These are phyloP conservation scores for Zele albiditarsus DNA, from an alignment of 2,888 invertebrate genomes.

Conservation along the genomic window DNA sequence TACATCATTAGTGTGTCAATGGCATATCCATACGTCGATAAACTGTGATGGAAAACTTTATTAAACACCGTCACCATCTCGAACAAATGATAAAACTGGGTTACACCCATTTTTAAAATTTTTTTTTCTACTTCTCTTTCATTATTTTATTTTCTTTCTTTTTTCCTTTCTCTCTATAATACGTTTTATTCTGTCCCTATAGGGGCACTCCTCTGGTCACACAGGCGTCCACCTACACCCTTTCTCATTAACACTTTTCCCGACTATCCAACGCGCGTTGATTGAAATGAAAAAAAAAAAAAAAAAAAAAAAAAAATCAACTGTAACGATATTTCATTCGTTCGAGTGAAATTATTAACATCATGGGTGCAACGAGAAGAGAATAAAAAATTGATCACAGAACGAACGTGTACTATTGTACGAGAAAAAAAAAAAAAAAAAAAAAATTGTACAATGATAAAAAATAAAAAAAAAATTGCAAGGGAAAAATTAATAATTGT, in stretches of 20 bases:
- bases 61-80: not conserved
- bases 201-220: not conserved
- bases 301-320: not conserved
- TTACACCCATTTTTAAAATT: slow-evolving; percentile 1
- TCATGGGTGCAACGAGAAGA: no score
- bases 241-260: slow-evolving; percentile 4
- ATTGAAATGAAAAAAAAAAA: not conserved
- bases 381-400: no score
- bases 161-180: not conserved
- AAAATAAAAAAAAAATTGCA: not conserved
- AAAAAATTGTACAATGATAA: no score
- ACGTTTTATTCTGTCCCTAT: not conserved
- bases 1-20: not conserved
- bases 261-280: not conserved
- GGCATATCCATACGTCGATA: slow-evolving; percentile 9
- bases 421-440: no score
- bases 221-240: not conserved
- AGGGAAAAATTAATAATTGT: not conserved
- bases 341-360: no score
- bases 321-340: not conserved
- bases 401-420: no score
- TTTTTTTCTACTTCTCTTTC: not conserved
- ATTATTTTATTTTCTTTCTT: not conserved
- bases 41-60: slow-evolving; percentile 23
- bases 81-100: slow-evolving; percentile 21